Conservation (phyloP, 2,888 invertebrate species). For the Trilocha varians region DNA sequence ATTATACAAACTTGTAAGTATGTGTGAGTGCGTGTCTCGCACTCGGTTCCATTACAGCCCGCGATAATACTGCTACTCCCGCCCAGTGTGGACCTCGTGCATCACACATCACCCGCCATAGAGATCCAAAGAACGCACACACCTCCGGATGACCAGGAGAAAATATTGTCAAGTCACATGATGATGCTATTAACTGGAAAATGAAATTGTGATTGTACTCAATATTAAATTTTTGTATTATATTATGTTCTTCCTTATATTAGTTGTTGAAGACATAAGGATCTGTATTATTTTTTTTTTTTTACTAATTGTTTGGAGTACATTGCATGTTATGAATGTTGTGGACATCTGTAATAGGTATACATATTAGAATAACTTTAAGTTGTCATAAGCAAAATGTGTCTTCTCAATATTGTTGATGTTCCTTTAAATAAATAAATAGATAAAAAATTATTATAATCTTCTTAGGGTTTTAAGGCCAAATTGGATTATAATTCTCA, state of each 20-base stretch:
- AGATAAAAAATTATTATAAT: not conserved
- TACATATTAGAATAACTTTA: too few relatives aligned
- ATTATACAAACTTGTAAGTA: slow-evolving; percentile 70
- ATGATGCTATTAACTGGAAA: slow-evolving; percentile 76
- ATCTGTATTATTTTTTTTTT: too few relatives aligned
- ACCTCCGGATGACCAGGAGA: slow-evolving; percentile 77
- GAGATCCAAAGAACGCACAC: slow-evolving; percentile 77
- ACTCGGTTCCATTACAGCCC: slow-evolving; percentile 75
- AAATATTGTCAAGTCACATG: slow-evolving; percentile 77
- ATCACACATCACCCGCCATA: slow-evolving; percentile 77
- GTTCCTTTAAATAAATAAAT: too few relatives aligned
- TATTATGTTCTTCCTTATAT: too few relatives aligned
- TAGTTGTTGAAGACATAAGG: too few relatives aligned
- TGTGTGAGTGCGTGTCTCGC: slow-evolving; percentile 77
- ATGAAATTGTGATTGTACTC: too few relatives aligned
- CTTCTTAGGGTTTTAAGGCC: not conserved
- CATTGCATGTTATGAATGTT: too few relatives aligned
- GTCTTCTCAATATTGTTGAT: too few relatives aligned
- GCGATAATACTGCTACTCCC: slow-evolving; percentile 76
- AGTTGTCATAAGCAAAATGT: too few relatives aligned
- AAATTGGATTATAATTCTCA: not conserved
- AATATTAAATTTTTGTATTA: too few relatives aligned
- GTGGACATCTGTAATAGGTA: too few relatives aligned
- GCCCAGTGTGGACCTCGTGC: slow-evolving; percentile 77
- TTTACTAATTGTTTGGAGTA: too few relatives aligned